Evolutionary conservation across 2,888 invertebrate genomes (phyloP).

Genomic region (Caenorhabditis zanzibari): DNA sequence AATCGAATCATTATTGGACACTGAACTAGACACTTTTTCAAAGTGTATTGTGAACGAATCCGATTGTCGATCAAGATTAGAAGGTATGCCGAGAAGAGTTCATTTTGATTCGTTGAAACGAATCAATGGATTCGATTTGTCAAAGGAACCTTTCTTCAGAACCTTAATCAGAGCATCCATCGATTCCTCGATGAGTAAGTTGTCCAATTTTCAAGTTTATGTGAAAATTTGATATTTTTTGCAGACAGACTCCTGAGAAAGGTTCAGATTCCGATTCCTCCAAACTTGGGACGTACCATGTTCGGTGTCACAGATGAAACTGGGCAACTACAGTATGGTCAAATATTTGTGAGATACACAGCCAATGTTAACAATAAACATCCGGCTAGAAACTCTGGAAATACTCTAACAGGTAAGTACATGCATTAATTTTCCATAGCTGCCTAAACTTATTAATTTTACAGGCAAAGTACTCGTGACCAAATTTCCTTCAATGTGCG

Average conservation of each 20-base stretch:
- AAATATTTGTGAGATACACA: slow-evolving; percentile 79
- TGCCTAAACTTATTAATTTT: not conserved
- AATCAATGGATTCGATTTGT: slow-evolving; percentile 64
- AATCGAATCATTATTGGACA: slow-evolving; percentile 77
- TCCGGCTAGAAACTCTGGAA: slow-evolving; percentile 23
- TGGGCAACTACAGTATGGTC: slow-evolving; percentile 78
- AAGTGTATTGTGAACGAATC: slow-evolving; percentile 74
- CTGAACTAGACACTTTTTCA: slow-evolving; percentile 70
- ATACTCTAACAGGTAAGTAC: slow-evolving; percentile 11
- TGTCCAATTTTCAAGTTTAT: not conserved
- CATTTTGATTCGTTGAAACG: slow-evolving; percentile 60
- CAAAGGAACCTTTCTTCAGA: slow-evolving; percentile 80
- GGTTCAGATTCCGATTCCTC: slow-evolving; percentile 70
- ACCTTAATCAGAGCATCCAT: slow-evolving; percentile 74
- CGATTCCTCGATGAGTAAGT: slow-evolving; percentile 62
- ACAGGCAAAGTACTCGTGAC: slow-evolving; percentile 83
- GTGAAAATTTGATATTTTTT: too few species aligned
- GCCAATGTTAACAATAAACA: slow-evolving; percentile 61
- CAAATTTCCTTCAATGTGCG: slow-evolving; percentile 84
- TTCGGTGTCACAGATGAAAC: slow-evolving; percentile 81
- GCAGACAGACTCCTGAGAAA: slow-evolving; percentile 45
- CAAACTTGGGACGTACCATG: slow-evolving; percentile 73
- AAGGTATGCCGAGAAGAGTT: slow-evolving; percentile 71
- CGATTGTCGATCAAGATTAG: slow-evolving; percentile 63
- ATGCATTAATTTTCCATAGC: not conserved